Conservation (phyloP, 2,797 vertebrate genomes). For the Myiotriccus ornatus region DNA sequence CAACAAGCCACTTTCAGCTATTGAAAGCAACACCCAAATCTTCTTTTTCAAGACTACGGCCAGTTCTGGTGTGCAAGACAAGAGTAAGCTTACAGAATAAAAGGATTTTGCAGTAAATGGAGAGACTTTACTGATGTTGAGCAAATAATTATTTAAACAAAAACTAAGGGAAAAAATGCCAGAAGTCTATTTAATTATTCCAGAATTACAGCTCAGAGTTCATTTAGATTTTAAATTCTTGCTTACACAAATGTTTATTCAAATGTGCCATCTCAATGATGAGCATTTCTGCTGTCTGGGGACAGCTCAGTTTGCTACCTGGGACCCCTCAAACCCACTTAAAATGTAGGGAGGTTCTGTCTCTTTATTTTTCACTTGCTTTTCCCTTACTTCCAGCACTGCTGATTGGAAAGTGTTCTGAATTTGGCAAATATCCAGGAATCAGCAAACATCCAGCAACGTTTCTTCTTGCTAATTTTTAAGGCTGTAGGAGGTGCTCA, state of each 20-base stretch:
- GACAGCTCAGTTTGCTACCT: background rate
- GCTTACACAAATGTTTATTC: constrained; percentile 6
- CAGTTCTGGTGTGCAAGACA: background rate
- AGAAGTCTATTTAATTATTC: background rate
- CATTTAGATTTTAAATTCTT: constrained; percentile 1
- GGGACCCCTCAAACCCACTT: background rate
- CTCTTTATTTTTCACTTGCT: background rate
- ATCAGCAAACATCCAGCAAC: background rate
- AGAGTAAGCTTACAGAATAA: background rate
- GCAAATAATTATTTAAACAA: background rate
- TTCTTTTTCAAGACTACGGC: background rate
- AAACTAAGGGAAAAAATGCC: background rate
- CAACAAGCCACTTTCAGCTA: background rate
- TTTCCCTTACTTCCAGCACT: background rate
- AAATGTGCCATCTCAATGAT: background rate
- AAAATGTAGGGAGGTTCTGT: background rate
- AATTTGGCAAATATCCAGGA: constrained; percentile 7
- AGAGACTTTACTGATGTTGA: background rate
- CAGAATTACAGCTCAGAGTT: background rate
- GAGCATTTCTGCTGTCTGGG: background rate
- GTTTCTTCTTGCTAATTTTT: background rate
- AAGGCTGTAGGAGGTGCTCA: background rate
- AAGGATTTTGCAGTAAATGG: background rate
- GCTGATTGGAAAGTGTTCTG: background rate
- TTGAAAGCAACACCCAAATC: background rate